Conservation (phyloP, 2,888 invertebrate species). For the Ichneumoninae sp. region DNA sequence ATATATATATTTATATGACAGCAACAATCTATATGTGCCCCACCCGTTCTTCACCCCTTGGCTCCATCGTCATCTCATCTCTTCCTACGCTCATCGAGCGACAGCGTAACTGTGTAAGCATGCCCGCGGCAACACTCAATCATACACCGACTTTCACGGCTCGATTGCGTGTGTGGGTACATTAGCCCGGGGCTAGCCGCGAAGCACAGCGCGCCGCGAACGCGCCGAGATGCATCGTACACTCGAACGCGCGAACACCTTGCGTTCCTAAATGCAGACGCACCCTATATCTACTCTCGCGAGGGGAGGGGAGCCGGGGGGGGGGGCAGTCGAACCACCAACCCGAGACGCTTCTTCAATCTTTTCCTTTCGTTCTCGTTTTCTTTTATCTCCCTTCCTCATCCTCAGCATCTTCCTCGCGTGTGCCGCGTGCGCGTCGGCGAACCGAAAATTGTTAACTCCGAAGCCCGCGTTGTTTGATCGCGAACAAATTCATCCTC, state of each 20-base stretch:
- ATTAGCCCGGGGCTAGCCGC: constrained; percentile 61
- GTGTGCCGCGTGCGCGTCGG: constrained; percentile 41
- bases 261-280: constrained; percentile 70
- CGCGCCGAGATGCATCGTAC: constrained; percentile 60
- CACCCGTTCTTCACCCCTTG: constrained; percentile 56
- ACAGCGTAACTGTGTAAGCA: constrained; percentile 72
- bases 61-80: constrained; percentile 54
- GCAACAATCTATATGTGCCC: constrained; percentile 40
- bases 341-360: constrained; percentile 36
- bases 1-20: not conserved
- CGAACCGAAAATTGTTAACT: constrained; percentile 76
- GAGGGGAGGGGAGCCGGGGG: constrained; percentile 12
- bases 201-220: constrained; percentile 47
- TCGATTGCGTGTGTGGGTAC: constrained; percentile 67
- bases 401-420: constrained; percentile 39
- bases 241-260: constrained; percentile 68
- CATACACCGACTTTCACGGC: constrained; percentile 68
- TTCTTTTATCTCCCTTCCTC: constrained; percentile 36
- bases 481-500: constrained; percentile 75
- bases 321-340: constrained; percentile 48
- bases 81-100: constrained; percentile 61
- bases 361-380: constrained; percentile 43
- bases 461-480: constrained; percentile 73
- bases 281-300: constrained; percentile 47
- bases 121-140: constrained; percentile 72